Evolutionary conservation across 2,113 vertebrate genomes (phyloP).

Genomic region (Anguilla rostrata): DNA sequence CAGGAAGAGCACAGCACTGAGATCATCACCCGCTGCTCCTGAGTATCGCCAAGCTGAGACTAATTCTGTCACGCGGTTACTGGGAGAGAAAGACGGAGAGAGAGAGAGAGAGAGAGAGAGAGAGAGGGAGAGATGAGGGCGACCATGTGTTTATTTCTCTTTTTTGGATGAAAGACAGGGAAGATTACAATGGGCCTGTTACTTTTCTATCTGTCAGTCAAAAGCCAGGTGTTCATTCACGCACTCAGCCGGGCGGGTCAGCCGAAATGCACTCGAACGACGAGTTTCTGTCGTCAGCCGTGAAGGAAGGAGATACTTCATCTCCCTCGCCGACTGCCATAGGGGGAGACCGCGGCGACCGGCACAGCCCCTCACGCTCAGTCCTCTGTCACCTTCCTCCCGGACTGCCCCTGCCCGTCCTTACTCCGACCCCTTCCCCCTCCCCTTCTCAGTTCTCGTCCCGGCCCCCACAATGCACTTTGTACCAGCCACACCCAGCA

Average conservation of each 20-base stretch:
- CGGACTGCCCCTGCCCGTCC: neutral
- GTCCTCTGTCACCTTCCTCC: neutral
- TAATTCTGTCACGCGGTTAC: neutral
- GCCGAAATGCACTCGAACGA: neutral
- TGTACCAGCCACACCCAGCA: neutral
- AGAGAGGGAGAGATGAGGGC: neutral
- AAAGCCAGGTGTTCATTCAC: neutral
- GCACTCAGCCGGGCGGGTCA: neutral
- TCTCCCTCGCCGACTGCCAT: neutral
- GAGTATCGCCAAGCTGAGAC: neutral
- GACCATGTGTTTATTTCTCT: neutral
- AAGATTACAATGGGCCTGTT: neutral
- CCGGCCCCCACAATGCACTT: neutral
- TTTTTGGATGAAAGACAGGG: neutral
- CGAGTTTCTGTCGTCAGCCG: neutral
- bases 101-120: neutral
- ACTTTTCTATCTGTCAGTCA: neutral
- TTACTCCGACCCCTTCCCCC: neutral
- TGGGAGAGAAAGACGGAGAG: neutral
- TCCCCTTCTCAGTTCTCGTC: neutral
- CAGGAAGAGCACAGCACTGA: neutral
- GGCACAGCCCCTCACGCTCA: neutral
- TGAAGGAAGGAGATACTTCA: neutral
- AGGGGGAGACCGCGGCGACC: neutral
- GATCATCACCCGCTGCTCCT: neutral